These are phyloP conservation scores for Camelus dromedarius DNA, from an alignment of 2,113 vertebrate genomes.

Conservation along the genomic window DNA sequence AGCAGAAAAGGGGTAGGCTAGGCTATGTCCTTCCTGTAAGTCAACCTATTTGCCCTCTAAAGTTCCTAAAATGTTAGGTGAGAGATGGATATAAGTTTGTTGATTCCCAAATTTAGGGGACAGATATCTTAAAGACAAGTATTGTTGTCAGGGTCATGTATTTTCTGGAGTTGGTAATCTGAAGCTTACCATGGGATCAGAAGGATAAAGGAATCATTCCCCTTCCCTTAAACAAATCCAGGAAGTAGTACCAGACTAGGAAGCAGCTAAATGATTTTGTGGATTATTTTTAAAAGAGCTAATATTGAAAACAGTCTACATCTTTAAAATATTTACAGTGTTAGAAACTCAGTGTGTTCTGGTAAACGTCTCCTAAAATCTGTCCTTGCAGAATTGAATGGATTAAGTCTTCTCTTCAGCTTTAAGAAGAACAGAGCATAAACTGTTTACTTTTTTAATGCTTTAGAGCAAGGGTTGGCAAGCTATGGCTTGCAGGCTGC, in stretches of 20 bases:
- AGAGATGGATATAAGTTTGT: neutral
- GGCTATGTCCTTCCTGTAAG: neutral
- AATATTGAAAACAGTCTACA: neutral
- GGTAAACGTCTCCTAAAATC: neutral
- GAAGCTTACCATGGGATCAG: neutral
- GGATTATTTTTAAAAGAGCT: neutral
- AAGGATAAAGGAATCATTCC: neutral
- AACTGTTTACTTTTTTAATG: neutral
- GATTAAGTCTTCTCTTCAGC: neutral
- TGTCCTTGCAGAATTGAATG: neutral
- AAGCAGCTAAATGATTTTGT: neutral
- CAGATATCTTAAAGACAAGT: neutral
- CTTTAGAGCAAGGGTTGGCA: neutral
- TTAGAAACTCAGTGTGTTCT: slow-evolving; percentile 26
- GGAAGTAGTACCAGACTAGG: neutral
- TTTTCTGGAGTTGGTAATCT: neutral
- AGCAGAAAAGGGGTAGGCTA: neutral
- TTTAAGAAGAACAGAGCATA: neutral
- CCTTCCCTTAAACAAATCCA: slow-evolving; percentile 25
- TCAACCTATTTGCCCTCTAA: neutral
- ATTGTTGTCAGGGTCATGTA: neutral
- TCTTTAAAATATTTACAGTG: slow-evolving; percentile 5
- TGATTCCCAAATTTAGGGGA: neutral
- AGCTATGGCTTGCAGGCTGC: neutral
- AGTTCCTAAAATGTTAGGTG: neutral